Evolutionary conservation across 2,797 vertebrate species (phyloP).

Genomic region (Clarias pachynema): DNA sequence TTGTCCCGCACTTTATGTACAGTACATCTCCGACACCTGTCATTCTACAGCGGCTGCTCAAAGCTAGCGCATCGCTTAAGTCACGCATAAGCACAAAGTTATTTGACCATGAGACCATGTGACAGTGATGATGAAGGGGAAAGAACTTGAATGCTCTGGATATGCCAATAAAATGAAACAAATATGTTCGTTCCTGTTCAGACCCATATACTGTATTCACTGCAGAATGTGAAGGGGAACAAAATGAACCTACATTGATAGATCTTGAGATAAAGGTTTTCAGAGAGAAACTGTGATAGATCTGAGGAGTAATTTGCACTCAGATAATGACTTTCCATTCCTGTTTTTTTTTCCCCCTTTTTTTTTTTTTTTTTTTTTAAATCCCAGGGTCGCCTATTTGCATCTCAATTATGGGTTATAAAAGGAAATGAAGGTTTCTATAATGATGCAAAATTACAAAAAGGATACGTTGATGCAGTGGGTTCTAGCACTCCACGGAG

Average conservation of each 20-base stretch:
- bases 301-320: conserved; percentile 26
- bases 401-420: conserved; percentile 42
- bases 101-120: background rate
- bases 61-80: too few species aligned
- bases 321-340: conserved; percentile 43
- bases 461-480: conserved; percentile 27
- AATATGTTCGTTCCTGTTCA: background rate
- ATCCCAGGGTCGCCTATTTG: conserved; percentile 28
- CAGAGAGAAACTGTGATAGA: conserved; percentile 10
- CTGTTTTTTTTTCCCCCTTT: background rate
- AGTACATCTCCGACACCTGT: background rate
- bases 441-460: conserved; percentile 43
- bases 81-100: background rate
- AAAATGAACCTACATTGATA: conserved; percentile 16
- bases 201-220: conserved; percentile 32
- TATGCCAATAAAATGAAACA: background rate
- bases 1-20: background rate
- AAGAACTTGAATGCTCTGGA: background rate
- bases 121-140: background rate
- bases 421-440: conserved; percentile 45
- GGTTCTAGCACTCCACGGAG: background rate
- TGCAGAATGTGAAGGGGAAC: background rate
- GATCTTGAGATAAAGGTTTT: conserved; percentile 25
- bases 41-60: background rate
- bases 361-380: conserved; percentile 8